A percentile compares a stretch with the other conserved stretches of the same genome.
Evolutionary conservation across 2,888 invertebrate species (phyloP).

Genomic region (Chaetogeoica ovagalla): DNA sequence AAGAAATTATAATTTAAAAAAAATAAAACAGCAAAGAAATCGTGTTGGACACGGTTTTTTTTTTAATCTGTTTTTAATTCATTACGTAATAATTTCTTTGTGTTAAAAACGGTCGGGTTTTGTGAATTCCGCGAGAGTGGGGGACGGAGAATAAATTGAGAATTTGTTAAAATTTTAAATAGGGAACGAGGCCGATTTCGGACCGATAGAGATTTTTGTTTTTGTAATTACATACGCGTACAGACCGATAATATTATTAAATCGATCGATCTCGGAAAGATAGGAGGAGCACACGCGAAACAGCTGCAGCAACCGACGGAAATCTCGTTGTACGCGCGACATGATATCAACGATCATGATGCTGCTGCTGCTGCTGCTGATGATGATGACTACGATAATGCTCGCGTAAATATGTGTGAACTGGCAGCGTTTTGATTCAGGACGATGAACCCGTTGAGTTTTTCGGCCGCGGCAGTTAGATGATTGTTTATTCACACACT

Average conservation of each 20-base stretch:
- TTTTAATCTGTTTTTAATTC: too few species aligned
- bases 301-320: background rate
- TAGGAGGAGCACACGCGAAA: background rate
- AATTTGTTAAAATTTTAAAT: background rate
- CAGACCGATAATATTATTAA: background rate
- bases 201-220: background rate
- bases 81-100: too few species aligned
- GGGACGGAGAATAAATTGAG: too few species aligned
- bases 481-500: conserved; percentile 50
- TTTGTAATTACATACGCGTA: background rate
- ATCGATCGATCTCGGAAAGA: conserved; percentile 10
- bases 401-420: conserved; percentile 11
- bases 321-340: conserved; percentile 1
- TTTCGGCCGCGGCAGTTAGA: conserved; percentile 14
- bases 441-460: conserved; percentile 41
- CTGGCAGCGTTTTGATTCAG: conserved; percentile 14
- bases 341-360: conserved; percentile 16
- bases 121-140: too few species aligned
- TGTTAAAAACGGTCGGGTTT: too few species aligned
- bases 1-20: too few species aligned
- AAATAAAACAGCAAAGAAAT: too few species aligned
- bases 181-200: background rate
- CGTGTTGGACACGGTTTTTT: too few species aligned
- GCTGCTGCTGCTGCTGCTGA: too few species aligned
- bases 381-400: too few species aligned